A percentile compares a stretch with the other conserved stretches of the same genome.
Conservation (phyloP, 2,113 vertebrate genomes). For the Pedionomus torquatus region DNA sequence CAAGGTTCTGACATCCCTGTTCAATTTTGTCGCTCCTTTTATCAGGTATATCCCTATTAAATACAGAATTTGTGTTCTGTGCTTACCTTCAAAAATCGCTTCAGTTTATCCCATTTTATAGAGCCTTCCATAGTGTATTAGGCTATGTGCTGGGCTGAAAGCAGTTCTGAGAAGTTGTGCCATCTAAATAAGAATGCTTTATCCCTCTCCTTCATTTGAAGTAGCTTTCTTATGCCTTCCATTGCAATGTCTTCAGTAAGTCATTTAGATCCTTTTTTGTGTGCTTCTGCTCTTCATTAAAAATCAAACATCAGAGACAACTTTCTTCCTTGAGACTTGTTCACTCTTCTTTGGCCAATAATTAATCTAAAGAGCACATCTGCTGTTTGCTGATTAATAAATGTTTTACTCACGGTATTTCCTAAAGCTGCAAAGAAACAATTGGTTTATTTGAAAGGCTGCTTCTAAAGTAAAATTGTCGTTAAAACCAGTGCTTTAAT, state of each 20-base stretch:
- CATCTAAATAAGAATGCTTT: background rate
- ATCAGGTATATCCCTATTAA: background rate
- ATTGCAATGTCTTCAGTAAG: background rate
- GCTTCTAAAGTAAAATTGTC: background rate
- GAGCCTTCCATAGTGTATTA: background rate
- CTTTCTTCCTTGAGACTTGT: background rate
- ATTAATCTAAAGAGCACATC: background rate
- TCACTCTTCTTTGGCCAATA: background rate
- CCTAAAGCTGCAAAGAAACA: background rate
- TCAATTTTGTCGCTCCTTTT: background rate
- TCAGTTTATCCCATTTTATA: background rate
- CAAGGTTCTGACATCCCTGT: background rate
- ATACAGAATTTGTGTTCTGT: background rate
- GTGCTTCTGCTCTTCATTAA: background rate
- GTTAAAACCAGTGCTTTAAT: background rate
- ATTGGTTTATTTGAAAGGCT: background rate
- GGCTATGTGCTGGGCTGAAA: background rate
- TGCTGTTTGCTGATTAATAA: background rate
- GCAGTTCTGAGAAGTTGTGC: background rate
- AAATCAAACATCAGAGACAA: background rate
- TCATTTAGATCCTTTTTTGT: background rate
- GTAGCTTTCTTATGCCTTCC: background rate
- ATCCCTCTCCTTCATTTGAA: background rate
- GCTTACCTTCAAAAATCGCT: background rate
- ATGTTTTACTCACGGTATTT: background rate